phyloP scores from a whole-genome alignment of 2,888 invertebrate genomes.

The Synergus umbraculus region DNA sequence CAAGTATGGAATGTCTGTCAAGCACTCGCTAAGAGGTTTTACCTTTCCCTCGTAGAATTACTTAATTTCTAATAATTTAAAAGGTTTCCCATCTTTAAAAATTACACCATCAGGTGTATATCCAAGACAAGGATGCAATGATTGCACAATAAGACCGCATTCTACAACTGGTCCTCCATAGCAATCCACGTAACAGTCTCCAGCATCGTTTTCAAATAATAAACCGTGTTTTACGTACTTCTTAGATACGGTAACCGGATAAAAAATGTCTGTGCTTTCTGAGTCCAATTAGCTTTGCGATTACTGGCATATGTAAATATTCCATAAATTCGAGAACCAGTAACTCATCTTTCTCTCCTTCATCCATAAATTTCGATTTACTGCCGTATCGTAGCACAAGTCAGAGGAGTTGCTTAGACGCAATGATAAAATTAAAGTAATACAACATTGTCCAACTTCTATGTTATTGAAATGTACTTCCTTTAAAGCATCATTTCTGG shows the following conservation, averaged over 20 bases:
- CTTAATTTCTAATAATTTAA: constrained; percentile 8
- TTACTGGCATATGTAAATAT: neutral
- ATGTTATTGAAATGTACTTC: no score
- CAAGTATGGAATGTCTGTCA: neutral
- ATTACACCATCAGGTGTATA: constrained; percentile 15
- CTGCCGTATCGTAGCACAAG: neutral
- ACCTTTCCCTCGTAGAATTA: neutral
- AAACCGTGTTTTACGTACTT: neutral
- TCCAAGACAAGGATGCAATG: constrained; percentile 4
- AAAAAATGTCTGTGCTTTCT: neutral
- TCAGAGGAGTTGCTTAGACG: neutral
- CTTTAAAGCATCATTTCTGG: no score
- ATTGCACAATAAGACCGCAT: constrained; percentile 4
- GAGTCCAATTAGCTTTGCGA: neutral
- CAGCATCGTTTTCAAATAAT: constrained; percentile 2
- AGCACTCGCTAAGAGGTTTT: neutral
- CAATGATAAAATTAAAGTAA: no score
- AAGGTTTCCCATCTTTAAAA: neutral
- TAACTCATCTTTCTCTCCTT: constrained; percentile 2
- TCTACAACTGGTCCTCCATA: neutral
- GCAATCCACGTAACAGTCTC: neutral
- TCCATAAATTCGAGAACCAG: neutral
- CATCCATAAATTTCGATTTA: neutral
- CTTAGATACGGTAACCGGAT: neutral
- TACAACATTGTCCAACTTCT: no score